These are phyloP conservation scores for Sebastes minor DNA, from an alignment of 2,797 vertebrate species.

Conservation along the genomic window DNA sequence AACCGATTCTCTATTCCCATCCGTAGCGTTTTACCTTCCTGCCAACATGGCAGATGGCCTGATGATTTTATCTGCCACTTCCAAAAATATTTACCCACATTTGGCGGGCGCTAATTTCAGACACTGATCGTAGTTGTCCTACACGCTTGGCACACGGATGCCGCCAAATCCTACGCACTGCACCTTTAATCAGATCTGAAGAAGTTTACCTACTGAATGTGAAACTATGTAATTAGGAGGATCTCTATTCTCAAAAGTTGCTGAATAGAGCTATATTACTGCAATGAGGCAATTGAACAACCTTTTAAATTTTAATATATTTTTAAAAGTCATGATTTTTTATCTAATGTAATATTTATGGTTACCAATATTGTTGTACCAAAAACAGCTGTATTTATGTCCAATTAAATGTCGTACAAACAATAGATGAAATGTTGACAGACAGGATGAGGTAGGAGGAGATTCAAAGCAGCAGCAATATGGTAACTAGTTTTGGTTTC, in stretches of 20 bases:
- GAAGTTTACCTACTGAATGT: neutral
- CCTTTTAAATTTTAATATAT: neutral
- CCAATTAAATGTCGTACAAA: neutral
- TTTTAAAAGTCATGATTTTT: neutral
- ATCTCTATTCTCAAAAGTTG: neutral
- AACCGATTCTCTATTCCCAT: no score
- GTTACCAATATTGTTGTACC: neutral
- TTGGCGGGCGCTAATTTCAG: no score
- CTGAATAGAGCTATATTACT: neutral
- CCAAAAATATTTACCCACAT: no score
- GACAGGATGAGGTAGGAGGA: neutral
- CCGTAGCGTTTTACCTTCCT: no score
- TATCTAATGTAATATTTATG: neutral
- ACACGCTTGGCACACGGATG: no score
- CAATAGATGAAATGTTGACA: slow-evolving; percentile 4
- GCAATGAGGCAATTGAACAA: neutral
- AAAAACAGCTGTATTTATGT: neutral
- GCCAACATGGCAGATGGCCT: no score
- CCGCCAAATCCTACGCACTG: no score
- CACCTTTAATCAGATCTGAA: neutral
- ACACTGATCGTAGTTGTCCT: no score
- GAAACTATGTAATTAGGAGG: neutral
- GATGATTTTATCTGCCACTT: no score
- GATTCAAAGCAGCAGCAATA: slow-evolving; percentile 47
- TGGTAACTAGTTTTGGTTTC: slow-evolving; percentile 65